phyloP scores from a whole-genome alignment of 2,888 invertebrate species.

The Harmothoe impar region DNA sequence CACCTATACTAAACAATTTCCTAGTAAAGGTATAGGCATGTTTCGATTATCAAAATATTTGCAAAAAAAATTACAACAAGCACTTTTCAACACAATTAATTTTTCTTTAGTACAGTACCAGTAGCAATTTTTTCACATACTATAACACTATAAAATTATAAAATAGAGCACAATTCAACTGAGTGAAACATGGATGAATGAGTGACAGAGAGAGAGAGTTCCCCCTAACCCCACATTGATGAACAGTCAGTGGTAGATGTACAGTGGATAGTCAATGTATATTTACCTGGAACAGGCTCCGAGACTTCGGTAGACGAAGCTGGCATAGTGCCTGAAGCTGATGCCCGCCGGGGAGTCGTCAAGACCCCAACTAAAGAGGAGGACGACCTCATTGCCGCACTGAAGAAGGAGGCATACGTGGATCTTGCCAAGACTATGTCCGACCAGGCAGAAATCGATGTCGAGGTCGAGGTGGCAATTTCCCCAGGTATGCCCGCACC shows the following conservation, averaged over 20 bases:
- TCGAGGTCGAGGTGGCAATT: neutral
- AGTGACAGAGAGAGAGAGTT: neutral
- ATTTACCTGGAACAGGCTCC: constrained; percentile 2
- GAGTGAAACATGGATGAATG: neutral
- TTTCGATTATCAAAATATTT: too few relatives aligned
- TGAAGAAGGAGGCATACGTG: constrained; percentile 80
- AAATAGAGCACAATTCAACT: neutral
- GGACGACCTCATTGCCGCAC: constrained; percentile 74
- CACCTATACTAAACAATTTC: too few relatives aligned
- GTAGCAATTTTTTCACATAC: neutral
- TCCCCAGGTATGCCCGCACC: constrained; percentile 30
- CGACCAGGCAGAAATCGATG: constrained; percentile 63
- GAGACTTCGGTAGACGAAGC: constrained; percentile 36
- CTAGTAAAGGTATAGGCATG: too few relatives aligned
- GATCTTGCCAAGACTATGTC: constrained; percentile 77
- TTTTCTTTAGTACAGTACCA: too few relatives aligned
- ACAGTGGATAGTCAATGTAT: constrained; percentile 30
- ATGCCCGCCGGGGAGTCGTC: constrained; percentile 75
- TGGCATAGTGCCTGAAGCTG: constrained; percentile 73
- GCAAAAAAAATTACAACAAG: too few relatives aligned
- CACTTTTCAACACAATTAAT: too few relatives aligned
- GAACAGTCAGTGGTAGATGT: neutral
- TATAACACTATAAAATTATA: neutral
- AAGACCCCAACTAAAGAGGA: constrained; percentile 65
- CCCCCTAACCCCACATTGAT: neutral